phyloP scores from a whole-genome alignment of 1,140 invertebrate genomes.

The Leptoteleia sp. region DNA sequence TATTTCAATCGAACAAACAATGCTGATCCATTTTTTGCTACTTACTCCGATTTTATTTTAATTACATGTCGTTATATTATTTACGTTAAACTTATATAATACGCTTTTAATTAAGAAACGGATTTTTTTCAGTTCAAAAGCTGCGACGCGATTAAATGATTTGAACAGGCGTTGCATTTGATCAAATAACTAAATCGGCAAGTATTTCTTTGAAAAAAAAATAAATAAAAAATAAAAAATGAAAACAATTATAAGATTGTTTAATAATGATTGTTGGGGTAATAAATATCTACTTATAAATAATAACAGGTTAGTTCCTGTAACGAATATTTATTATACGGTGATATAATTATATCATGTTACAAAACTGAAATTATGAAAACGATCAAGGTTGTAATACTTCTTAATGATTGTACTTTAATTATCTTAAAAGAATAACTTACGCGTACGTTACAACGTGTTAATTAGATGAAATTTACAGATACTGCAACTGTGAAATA shows the following conservation, averaged over 20 bases:
- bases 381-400: too few species aligned
- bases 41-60: slow-evolving; percentile 8
- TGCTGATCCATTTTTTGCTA: slow-evolving; percentile 1
- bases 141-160: slow-evolving; percentile 6
- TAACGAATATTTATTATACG: too few species aligned
- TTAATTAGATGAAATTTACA: slow-evolving; percentile 42
- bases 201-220: too few species aligned
- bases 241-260: neutral
- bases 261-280: neutral
- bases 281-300: too few species aligned
- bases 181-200: slow-evolving; percentile 4
- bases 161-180: slow-evolving; percentile 4
- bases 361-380: too few species aligned
- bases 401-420: too few species aligned
- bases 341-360: too few species aligned
- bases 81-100: slow-evolving; percentile 6
- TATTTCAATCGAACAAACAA: too few species aligned
- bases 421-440: slow-evolving; percentile 2
- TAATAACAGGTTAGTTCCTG: too few species aligned
- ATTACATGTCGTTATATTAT: slow-evolving; percentile 5
- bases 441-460: neutral
- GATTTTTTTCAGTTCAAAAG: slow-evolving; percentile 8
- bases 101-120: slow-evolving; percentile 16
- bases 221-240: too few species aligned
- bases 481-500: slow-evolving; percentile 46